These are phyloP conservation scores for Proteles cristata DNA, from an alignment of 2,113 vertebrate genomes.

Conservation along the genomic window DNA sequence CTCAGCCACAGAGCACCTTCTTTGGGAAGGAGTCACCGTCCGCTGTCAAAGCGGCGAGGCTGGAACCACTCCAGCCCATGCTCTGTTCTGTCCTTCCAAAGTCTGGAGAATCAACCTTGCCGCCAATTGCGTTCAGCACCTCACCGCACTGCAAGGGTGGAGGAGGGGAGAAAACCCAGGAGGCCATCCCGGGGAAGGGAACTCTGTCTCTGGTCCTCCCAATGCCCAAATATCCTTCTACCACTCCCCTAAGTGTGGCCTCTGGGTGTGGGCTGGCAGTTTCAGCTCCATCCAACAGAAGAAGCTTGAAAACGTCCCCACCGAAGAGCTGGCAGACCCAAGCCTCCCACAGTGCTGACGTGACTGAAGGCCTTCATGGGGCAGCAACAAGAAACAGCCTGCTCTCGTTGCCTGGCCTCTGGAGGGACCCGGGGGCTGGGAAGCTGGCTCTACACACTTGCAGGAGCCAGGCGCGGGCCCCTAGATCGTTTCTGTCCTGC, in stretches of 20 bases:
- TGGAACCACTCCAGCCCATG: background rate
- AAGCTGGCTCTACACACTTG: background rate
- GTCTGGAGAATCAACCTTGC: background rate
- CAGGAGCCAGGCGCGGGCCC: background rate
- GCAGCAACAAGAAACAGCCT: conserved; percentile 42
- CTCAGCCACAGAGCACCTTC: no score
- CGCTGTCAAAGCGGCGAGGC: background rate
- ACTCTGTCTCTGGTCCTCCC: background rate
- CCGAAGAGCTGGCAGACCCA: background rate
- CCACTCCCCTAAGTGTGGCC: fast-evolving
- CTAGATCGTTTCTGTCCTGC: background rate
- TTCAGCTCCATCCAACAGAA: background rate
- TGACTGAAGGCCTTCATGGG: background rate
- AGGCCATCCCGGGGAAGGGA: background rate
- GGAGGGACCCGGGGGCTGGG: background rate
- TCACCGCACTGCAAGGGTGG: background rate
- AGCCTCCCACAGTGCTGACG: background rate
- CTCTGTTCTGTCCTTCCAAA: background rate
- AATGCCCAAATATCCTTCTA: fast-evolving
- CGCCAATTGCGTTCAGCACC: fast-evolving
- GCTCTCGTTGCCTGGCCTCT: background rate
- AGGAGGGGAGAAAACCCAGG: background rate
- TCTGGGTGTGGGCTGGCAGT: background rate
- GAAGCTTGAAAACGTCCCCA: background rate
- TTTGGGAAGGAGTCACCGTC: background rate